Base-by-base conservation (phyloP, 1,140 invertebrate species). In the Ceratosolen fusciceps region DNA sequence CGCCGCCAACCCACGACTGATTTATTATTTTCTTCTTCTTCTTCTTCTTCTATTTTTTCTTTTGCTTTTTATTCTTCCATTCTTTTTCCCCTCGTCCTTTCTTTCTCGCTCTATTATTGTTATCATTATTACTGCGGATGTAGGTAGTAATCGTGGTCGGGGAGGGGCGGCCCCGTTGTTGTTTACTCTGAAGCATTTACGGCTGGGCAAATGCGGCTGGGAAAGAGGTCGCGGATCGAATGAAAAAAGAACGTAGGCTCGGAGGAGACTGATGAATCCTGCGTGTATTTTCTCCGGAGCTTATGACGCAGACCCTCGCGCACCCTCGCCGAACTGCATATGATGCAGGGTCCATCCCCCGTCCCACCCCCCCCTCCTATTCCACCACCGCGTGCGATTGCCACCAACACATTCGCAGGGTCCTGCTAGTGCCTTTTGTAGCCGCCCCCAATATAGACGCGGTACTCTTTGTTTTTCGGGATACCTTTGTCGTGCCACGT, bases 401-500 rank as follows among this genome's bases (percentile, higher is more conserved):
- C 68, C 29, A 24, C 29, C 26, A 37, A 60, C 37, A 58, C 37
- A 65, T 71, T 54, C 12, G 24, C n/a, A 49, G 56, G 58, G n/a
- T 70, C 47, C n/a, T 9, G 31, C 29, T 31, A 75, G 65, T 31
- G 60, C 74, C 62, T 62, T 73, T 75, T 39, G 10, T 29, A 52
- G 21, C 39, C 54, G 21, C 39, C 54, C 68, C 74, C 37, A 76
- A 54, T 67, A 54, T 39, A 68, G 62, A 56, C 24, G 8, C 56
- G 24, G n/a, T n/a, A 60, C 26, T 72, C 39, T 76, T 68, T 68
- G 74, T 68, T 76, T 60, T 67, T 52, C n/a, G 62, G 26, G 74
- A 54, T 14, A 54, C 76, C 76, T 78, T 78, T 78, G 76, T 78
- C 54, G 67, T 26, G 24, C n/a, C 16, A 56, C 39, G 26, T 43